Evolutionary conservation across 1,140 invertebrate genomes (phyloP), one percentile per base, ranked within the genome.

Genomic region (Drosophila lacertosa): DNA sequence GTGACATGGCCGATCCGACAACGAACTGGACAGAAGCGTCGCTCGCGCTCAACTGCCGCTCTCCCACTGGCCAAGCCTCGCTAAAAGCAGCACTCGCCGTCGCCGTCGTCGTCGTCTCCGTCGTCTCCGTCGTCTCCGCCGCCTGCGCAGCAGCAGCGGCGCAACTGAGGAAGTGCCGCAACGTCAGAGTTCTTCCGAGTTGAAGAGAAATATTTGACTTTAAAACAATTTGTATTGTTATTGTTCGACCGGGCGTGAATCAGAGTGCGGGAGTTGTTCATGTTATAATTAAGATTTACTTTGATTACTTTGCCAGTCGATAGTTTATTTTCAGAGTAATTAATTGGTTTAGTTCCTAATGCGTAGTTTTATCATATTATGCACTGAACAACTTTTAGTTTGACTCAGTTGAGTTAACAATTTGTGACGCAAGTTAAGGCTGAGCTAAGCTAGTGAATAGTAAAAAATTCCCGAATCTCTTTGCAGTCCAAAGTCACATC

Each of bases 1-100:
- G 45, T 62, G 48, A 57, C 81, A 88, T 86, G n/a, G 42, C 51
- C 60, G 57, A 53, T 51, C 50, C 64, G 58, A 44, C 26, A 35
- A 16, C 48, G 55, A 67, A 67, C 69, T 72, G 40, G 33, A 54
- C 69, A 37, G 33, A 13, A 35, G 50, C 24, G 33, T 42, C 39
- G 64, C 50, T 72, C 50, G 26, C 63, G 64, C 40, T 62, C 82
- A 60, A 62, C 59, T 69, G 54, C 9, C 42, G 59, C 42, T 70
- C 24, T 55, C 15, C 20, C 42, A 35, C 7, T 29, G 35, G 37
- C 22, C 42, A 26, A 37, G 29, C 39, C 24, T 9, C 39, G 16
- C 3, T 48, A 15, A n/a, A 5, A 3, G 45, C 39, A 40, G 42
- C 44, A 22, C 16, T 26, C 6, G 16, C 16, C 26, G 16, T 4